phyloP scores from a whole-genome alignment of 1,140 invertebrate genomes.

The Coenobita brevimanus region DNA sequence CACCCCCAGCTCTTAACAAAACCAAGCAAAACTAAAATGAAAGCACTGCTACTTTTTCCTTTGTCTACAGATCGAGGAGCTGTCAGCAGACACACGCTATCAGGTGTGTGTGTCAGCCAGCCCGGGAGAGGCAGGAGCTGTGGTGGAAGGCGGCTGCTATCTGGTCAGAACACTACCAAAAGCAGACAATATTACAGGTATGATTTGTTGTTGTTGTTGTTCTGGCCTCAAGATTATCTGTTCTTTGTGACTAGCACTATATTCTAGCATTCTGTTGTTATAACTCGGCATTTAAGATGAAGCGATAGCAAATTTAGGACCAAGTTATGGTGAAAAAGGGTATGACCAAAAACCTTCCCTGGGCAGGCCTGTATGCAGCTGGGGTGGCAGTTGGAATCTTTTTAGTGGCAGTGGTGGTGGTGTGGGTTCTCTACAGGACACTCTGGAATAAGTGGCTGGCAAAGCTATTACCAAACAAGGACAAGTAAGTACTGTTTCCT shows the following conservation, averaged over 20 bases:
- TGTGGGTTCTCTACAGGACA: background rate
- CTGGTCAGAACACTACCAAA: constrained; percentile 11
- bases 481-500: constrained; percentile 13
- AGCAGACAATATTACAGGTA: constrained; percentile 37
- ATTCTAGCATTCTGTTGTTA: background rate
- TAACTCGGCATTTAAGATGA: no score
- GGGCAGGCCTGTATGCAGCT: background rate
- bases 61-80: background rate
- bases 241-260: no score
- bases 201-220: background rate
- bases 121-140: background rate
- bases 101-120: constrained; percentile 23
- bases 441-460: background rate
- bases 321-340: background rate
- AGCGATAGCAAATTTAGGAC: no score
- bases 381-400: background rate
- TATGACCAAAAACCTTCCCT: background rate
- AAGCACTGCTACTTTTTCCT: no score
- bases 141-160: constrained; percentile 13
- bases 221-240: no score
- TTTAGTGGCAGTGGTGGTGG: background rate
- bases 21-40: no score
- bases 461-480: background rate
- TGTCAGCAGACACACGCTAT: constrained; percentile 5
- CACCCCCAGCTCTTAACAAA: no score